Conservation (phyloP, 2,888 invertebrate species). For the Diaphora mendica region DNA sequence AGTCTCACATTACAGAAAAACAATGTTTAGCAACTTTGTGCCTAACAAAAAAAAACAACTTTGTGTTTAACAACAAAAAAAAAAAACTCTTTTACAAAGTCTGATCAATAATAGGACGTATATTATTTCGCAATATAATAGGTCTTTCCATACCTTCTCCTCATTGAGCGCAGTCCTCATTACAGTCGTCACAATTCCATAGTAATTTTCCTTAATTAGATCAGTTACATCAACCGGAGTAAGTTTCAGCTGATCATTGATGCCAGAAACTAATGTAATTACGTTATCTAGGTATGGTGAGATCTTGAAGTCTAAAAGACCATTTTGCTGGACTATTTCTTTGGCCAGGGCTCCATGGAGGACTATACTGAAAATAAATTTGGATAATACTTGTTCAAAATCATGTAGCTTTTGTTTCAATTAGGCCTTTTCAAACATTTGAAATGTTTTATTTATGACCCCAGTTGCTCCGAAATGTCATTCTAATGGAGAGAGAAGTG, state of each 20-base stretch:
- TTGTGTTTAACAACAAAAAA: too few species aligned
- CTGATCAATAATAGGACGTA: background rate
- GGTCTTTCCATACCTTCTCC: constrained; percentile 66
- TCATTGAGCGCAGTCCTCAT: constrained; percentile 73
- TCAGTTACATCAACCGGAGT: constrained; percentile 56
- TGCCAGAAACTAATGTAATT: constrained; percentile 63
- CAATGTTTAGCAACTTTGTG: too few species aligned
- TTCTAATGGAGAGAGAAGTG: too few species aligned
- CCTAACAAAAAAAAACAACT: too few species aligned
- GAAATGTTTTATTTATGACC: too few species aligned
- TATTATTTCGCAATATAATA: background rate
- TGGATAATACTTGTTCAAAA: background rate
- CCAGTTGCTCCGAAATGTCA: too few species aligned
- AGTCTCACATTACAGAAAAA: too few species aligned
- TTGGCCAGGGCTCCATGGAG: constrained; percentile 80
- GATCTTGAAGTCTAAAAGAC: constrained; percentile 75
- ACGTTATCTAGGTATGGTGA: constrained; percentile 69
- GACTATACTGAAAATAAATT: constrained; percentile 66
- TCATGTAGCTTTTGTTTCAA: too few species aligned
- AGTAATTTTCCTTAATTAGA: constrained; percentile 64
- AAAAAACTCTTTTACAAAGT: too few species aligned
- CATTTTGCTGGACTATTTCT: constrained; percentile 78
- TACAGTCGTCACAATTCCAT: constrained; percentile 62
- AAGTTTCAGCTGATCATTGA: constrained; percentile 67
- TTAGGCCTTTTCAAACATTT: too few species aligned